These are phyloP conservation scores for Luperina testacea DNA, from an alignment of 2,888 invertebrate genomes.

Conservation along the genomic window DNA sequence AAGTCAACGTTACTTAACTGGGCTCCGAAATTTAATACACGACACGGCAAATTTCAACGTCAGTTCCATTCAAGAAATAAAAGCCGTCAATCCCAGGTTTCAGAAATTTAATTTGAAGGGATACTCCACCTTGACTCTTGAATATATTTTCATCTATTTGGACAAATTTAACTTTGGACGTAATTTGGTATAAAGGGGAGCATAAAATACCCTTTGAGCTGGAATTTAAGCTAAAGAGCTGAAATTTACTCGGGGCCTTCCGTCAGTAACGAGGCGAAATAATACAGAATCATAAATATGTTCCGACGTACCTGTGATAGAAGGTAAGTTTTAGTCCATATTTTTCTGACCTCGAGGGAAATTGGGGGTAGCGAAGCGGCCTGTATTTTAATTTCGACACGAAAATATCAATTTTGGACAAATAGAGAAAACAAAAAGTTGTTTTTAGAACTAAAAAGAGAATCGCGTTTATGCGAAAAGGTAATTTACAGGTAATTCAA, in stretches of 20 bases:
- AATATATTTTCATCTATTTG: slow-evolving; percentile 64
- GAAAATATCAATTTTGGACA: slow-evolving; percentile 43
- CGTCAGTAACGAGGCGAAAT: slow-evolving; percentile 49
- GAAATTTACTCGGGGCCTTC: slow-evolving; percentile 40
- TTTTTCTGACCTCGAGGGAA: slow-evolving; percentile 58
- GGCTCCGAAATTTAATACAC: slow-evolving; percentile 58
- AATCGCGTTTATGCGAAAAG: neutral
- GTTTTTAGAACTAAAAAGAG: neutral
- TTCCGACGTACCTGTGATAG: slow-evolving; percentile 42
- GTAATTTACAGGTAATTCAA: neutral
- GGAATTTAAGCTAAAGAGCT: slow-evolving; percentile 49
- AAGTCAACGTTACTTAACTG: slow-evolving; percentile 42
- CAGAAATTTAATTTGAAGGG: slow-evolving; percentile 63
- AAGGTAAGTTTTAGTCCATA: slow-evolving; percentile 41
- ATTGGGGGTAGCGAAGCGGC: slow-evolving; percentile 33
- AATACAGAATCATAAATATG: slow-evolving; percentile 36
- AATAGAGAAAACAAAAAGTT: slow-evolving; percentile 31
- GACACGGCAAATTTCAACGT: slow-evolving; percentile 55
- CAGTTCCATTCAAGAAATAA: slow-evolving; percentile 54
- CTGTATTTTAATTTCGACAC: slow-evolving; percentile 56
- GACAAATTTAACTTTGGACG: slow-evolving; percentile 62
- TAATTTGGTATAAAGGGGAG: slow-evolving; percentile 60
- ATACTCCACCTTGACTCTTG: slow-evolving; percentile 50
- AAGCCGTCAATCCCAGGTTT: slow-evolving; percentile 55
- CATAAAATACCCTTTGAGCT: slow-evolving; percentile 58